Percentiles rank a stretch among this genome's conserved stretches.
These are phyloP conservation scores for Chloebia gouldiae DNA, from an alignment of 2,113 vertebrate species.

Conservation along the genomic window DNA sequence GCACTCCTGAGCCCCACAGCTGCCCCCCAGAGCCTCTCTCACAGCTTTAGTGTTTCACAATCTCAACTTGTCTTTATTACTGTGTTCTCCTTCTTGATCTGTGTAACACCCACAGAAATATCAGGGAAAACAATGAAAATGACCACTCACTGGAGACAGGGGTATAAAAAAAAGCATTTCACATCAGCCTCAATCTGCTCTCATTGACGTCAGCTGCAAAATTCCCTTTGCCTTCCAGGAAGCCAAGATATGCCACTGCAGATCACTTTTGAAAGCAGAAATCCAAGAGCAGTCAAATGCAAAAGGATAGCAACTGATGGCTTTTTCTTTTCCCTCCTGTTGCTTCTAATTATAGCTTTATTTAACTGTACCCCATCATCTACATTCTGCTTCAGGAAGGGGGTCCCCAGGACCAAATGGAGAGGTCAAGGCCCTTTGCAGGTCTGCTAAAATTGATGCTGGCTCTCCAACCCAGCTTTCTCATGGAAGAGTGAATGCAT, in stretches of 20 bases:
- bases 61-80: neutral
- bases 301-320: neutral
- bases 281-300: neutral
- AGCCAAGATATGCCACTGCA: conserved; percentile 9
- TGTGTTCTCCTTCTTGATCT: conserved; percentile 4
- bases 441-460: neutral
- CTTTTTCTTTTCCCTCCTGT: neutral
- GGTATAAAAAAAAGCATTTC: conserved; percentile 20
- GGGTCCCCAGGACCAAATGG: neutral
- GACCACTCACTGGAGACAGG: neutral
- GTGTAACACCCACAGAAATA: conserved; percentile 1
- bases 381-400: neutral
- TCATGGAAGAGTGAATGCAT: neutral
- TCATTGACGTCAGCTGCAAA: conserved; percentile 36
- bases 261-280: neutral
- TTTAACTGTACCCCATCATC: neutral
- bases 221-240: conserved; percentile 55
- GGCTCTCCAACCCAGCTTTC: neutral
- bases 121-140: conserved; percentile 26
- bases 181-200: conserved; percentile 14
- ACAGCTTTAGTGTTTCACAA: neutral
- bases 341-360: neutral
- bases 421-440: neutral
- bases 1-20: neutral
- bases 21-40: neutral